Evolutionary conservation across 2,797 vertebrate genomes (phyloP).

Genomic region (Oreochromis grahami): DNA sequence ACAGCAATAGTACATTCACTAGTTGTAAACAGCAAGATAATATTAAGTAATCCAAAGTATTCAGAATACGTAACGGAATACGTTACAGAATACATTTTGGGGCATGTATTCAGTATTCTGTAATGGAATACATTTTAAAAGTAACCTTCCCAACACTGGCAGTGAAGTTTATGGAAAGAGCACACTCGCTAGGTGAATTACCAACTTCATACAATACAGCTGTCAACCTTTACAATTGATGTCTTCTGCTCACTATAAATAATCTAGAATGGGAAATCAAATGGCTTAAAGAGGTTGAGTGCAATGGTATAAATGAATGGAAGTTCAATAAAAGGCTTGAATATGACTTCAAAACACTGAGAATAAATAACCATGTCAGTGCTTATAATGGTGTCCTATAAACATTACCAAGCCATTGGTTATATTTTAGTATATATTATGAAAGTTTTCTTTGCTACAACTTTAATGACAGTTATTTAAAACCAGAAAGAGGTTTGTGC

Average conservation of each 20-base stretch:
- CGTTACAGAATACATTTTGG: no score
- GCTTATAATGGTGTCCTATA: background rate
- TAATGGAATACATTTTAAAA: no score
- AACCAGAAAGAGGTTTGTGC: background rate
- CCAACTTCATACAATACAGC: background rate
- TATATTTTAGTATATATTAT: background rate
- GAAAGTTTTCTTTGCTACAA: background rate
- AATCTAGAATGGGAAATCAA: background rate
- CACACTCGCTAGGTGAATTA: constrained; percentile 7
- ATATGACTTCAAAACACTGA: background rate
- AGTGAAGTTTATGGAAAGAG: background rate
- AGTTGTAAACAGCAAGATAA: no score
- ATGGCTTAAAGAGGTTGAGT: background rate
- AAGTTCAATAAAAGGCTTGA: background rate
- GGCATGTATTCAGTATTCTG: no score
- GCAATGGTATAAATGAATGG: background rate
- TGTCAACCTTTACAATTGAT: constrained; percentile 15
- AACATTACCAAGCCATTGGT: background rate
- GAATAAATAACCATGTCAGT: background rate
- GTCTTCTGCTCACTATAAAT: background rate
- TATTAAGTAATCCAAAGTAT: no score
- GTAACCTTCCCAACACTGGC: no score
- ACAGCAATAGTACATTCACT: no score
- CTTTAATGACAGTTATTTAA: background rate
- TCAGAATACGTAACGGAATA: no score